Base-by-base conservation (phyloP, 1,140 invertebrate genomes). In the Meteorus sp. region DNA sequence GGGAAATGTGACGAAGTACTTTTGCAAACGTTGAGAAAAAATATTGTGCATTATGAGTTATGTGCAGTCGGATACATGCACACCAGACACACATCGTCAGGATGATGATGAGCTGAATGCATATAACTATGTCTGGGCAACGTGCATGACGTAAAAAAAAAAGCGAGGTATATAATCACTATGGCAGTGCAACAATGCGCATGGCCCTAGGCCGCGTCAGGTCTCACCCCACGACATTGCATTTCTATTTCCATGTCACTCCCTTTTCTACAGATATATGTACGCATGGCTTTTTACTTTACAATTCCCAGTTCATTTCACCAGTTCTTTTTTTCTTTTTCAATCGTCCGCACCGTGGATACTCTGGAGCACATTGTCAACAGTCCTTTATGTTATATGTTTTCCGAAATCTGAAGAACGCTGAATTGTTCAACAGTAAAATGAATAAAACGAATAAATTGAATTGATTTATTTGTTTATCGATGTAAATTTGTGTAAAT, bases 391-490 rank as follows among this genome's bases (percentile, higher is more conserved):
- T 4, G 1, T 1, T 39, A 13, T 31, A 0, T 20, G 11, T 33
- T 17, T 44, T 22, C 11, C 7, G 19, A 35, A 15, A 29, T 2
- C 4, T 35, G 15, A 20, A n/a, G 37, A 22, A 68, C 67, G 66
- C 68, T 69, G 57, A n/a, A n/a, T 65, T 48, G 43, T 68, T 69
- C 67, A n/a, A n/a, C 66, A 64, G 67, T 69, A 66, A 66, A 69
- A 66, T 66, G 66, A 69, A 69, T 68, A 63, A 54, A 15, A 44
- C 20, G 17, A 17, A 17, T 20, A 44, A 23, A 19, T 5, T 0
- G n/a, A n/a, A 11, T 39, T 39, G 5, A n/a, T n/a, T n/a, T n/a
- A n/a, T n/a, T n/a, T n/a, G n/a, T n/a, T n/a, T n/a, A n/a, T n/a
- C n/a, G n/a, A n/a, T n/a, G n/a, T n/a, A n/a, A n/a, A n/a, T n/a